Base-by-base conservation (phyloP, 2,888 invertebrate species). In the Stenurella melanura region DNA sequence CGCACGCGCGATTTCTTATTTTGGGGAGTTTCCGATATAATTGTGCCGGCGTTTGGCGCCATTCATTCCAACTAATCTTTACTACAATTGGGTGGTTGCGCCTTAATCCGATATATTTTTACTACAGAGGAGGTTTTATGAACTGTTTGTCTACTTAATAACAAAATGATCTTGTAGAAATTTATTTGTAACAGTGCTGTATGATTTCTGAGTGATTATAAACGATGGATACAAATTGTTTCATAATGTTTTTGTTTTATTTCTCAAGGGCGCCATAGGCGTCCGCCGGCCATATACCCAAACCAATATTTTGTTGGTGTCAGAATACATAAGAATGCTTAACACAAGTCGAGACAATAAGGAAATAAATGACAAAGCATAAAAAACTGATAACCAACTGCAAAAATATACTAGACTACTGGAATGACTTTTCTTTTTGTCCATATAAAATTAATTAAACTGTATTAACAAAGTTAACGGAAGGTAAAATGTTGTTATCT, bases 201-300 rank as follows among this genome's bases (percentile, higher is more conserved):
- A 88, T 88, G 88, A 87, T 87, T 88, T 86, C 87, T 87, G 88
- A 88, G 88, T 88, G 89, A 88, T 86, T 87, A 88, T 87, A 87
- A 89, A 89, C 86, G 86, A 88, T 89, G 88, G 88, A 89, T 89
- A 88, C 87, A 89, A 87, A 88, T 89, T 88, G 88, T 89, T 89
- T 89, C 88, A 86, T 89, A 88, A 86, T 86, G 84, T 82, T 85
- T 82, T 87, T 82, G 85, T 87, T 87, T 87, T 83, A 85, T 86
- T 85, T 83, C 50, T n/a, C 5, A n/a, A n/a, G n/a, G n/a, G n/a
- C n/a, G n/a, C n/a, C n/a, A n/a, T n/a, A n/a, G n/a, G n/a, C n/a
- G n/a, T n/a, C n/a, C n/a, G n/a, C n/a, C n/a, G n/a, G n/a, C n/a
- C n/a, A n/a, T n/a, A n/a, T n/a, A n/a, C n/a, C n/a, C n/a, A n/a